These are phyloP conservation scores for Erebia aethiops DNA, from an alignment of 2,888 invertebrate species.

Conservation along the genomic window DNA sequence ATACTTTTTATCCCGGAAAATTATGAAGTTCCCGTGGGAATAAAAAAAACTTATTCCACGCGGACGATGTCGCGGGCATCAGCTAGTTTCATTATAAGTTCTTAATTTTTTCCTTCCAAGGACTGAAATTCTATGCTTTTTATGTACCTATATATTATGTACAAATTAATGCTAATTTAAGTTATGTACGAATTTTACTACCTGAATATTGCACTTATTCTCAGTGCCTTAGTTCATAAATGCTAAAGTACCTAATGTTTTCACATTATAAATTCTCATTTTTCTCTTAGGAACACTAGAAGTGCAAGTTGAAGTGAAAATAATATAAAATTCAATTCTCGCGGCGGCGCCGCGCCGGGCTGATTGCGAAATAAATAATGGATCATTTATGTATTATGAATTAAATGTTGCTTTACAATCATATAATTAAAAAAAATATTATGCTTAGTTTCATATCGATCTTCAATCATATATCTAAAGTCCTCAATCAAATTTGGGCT, in stretches of 20 bases:
- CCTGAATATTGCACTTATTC: not conserved
- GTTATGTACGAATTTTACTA: not conserved
- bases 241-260: slow-evolving; percentile 12
- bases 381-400: not conserved
- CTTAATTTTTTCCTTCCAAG: too few relatives aligned
- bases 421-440: not conserved
- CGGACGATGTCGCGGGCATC: too few relatives aligned
- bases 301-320: slow-evolving; percentile 11
- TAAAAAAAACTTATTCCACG: too few relatives aligned
- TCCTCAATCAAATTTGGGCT: not conserved
- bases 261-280: slow-evolving; percentile 30
- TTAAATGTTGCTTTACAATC: not conserved
- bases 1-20: too few relatives aligned
- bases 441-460: not conserved
- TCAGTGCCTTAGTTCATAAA: slow-evolving; percentile 18
- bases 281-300: slow-evolving; percentile 27
- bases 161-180: too few relatives aligned
- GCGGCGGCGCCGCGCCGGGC: not conserved
- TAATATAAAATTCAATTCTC: slow-evolving; percentile 12
- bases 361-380: not conserved
- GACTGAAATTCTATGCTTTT: too few relatives aligned
- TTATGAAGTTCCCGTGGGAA: too few relatives aligned
- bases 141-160: too few relatives aligned
- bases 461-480: too few relatives aligned
- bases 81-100: too few relatives aligned